Evolutionary conservation across 2,888 invertebrate species (phyloP), one percentile per base, ranked within the genome.

Genomic region (Leistus spinibarbis): DNA sequence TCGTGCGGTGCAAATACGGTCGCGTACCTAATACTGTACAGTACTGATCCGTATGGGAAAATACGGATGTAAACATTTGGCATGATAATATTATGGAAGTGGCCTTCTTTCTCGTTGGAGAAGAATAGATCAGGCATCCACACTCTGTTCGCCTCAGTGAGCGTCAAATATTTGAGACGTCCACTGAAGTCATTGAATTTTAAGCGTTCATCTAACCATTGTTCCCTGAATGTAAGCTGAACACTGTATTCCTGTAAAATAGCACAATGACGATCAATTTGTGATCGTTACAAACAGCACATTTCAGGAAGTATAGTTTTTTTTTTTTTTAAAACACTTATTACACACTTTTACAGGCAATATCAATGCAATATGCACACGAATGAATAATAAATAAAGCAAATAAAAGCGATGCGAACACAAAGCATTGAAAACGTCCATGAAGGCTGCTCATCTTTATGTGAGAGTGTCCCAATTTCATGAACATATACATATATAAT

Each of bases 121-220:
- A 98, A 98, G 90, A 98, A 98, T 80, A 98, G 89, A 88, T 99
- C 98, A 53, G 98, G 98, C 94, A 98, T 97, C 98, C 98, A 99
- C 76, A 98, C 96, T 81, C 96, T 91, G 87, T 95, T 95, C 72
- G 97, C 95, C 87, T 98, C 97, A 72, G 97, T 96, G 83, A 97
- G 88, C 75, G 97, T 96, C 79, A 97, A 89, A 88, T 97, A 97
- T 86, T 95, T 95, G 77, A 96, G 90, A 81, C 93, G 92, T 82
- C 95, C 96, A 87, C 92, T 92, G 82, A 93, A 92, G 87, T 96
- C 95, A 86, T 95, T 93, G 86, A 95, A 96, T 85, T 92, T 92
- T 79, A 96, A 90, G 81, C 98, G 89, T 86, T 97, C 96, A 86
- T 98, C 98, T 84, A 94, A 87, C 98, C 98, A 98, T 87, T 98